Evolutionary conservation across 2,113 vertebrate species (phyloP).

Genomic region (Vireo altiloquus): DNA sequence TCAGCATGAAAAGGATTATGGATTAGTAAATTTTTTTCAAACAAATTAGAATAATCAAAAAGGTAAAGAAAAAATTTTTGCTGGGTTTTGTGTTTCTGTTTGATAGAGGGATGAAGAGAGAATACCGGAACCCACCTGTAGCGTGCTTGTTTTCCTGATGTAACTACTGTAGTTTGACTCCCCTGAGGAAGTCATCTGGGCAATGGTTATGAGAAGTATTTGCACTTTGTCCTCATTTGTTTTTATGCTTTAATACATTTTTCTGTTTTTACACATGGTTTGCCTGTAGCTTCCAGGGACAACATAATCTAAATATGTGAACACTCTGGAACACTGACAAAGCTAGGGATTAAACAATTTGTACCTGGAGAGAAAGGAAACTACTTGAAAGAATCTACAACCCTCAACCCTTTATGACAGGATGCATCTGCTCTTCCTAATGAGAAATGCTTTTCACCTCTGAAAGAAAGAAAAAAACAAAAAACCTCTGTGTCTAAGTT

Average conservation of each 20-base stretch:
- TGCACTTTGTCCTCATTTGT: not conserved
- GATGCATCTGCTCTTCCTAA: not conserved
- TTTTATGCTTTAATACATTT: slow-evolving; percentile 1
- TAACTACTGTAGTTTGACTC: not conserved
- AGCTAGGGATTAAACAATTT: not conserved
- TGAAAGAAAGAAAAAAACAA: not conserved
- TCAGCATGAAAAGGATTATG: not conserved
- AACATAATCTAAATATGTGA: not conserved
- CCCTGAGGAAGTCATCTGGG: not conserved
- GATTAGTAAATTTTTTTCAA: not conserved
- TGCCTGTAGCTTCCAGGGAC: not conserved
- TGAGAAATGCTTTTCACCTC: not conserved
- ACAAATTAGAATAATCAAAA: not conserved
- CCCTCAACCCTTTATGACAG: not conserved
- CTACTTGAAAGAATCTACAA: not conserved
- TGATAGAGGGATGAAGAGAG: not conserved
- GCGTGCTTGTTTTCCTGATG: not conserved
- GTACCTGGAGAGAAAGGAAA: not conserved
- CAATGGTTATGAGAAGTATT: not conserved
- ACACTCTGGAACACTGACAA: not conserved
- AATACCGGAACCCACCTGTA: not conserved
- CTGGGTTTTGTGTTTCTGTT: not conserved
- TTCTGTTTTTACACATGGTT: not conserved
- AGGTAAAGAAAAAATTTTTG: not conserved
- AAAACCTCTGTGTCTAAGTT: not conserved